Base-by-base conservation (phyloP, 2,797 vertebrate species). In the Pseudochaenichthys georgianus region DNA sequence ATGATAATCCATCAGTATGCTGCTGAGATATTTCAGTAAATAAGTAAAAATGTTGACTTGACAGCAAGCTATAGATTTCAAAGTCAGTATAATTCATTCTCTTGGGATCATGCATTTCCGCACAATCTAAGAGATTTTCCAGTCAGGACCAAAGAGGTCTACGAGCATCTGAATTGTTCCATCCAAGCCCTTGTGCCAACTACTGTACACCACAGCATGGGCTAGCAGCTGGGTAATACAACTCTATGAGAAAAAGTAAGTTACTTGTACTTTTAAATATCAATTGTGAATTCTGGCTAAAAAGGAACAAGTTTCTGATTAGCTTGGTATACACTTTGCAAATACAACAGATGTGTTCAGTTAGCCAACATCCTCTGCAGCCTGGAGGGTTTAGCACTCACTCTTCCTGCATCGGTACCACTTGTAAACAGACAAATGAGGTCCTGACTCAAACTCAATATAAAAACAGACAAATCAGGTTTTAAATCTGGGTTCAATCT, bases 361-460 rank as follows among this genome's bases (percentile, higher is more conserved):
- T 91, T 90, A 87, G 72, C 43, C 17, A 57, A 78, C 87, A 85
- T 90, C 87, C 85, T 88, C 78, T 51, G 70, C 57, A 52, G 84
- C 89, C 88, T 28, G 74, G 19, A 79, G 87, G 77, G 77, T 71
- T 85, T 67, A 85, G 75, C 69, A 17, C 64, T 69, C 28, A 3
- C 85, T 81, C 84, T 89, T 87, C 87, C 87, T 90, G 73, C 45
- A 61, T 61, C n/a, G 10, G 51, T 73, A 55, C 70, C 64, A 65
- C 62, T 60, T 71, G 68, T 89, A 89, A 88, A 92, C 67, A 77
- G 64, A 82, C 85, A 69, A 83, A 78, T 41, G 19, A 78, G 73
- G 68, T 66, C 73, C 50, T 68, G 69, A 60, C 58, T 68, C 34
- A 15, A 70, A 82, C 70, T 46, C 54, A 78, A 86, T 70, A 54